Conservation (phyloP, 2,888 invertebrate genomes). For the Bombylius major region DNA sequence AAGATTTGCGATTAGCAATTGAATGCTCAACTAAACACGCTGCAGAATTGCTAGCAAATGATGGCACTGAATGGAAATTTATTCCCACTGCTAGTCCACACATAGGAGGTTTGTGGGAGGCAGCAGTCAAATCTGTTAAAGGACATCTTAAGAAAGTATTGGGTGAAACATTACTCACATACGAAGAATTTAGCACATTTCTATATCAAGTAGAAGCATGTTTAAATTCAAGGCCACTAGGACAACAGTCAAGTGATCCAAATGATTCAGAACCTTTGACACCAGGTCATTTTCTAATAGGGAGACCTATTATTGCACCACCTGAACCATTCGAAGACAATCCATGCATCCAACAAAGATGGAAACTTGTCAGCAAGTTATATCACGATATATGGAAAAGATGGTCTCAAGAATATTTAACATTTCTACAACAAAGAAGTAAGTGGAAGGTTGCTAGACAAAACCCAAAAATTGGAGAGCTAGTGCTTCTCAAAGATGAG, state of each 20-base stretch:
- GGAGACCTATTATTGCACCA: constrained; percentile 2
- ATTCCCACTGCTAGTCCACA: constrained; percentile 22
- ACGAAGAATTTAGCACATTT: constrained; percentile 20
- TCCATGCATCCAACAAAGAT: neutral
- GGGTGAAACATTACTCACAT: constrained; percentile 16
- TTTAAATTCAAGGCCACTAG: constrained; percentile 21
- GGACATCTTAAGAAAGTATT: constrained; percentile 18
- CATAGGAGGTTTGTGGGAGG: constrained; percentile 25
- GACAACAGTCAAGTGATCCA: constrained; percentile 12
- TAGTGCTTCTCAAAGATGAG: neutral
- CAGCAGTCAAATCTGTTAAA: constrained; percentile 21
- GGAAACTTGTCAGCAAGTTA: constrained; percentile 1
- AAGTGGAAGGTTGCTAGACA: neutral
- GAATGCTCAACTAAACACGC: no score
- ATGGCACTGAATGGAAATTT: constrained; percentile 20
- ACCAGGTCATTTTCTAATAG: constrained; percentile 13
- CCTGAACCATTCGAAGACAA: constrained; percentile 13
- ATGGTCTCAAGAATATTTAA: constrained; percentile 1
- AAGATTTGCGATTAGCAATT: no score
- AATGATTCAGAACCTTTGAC: constrained; percentile 8
- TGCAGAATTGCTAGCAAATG: neutral
- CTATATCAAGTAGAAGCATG: constrained; percentile 19
- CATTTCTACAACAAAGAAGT: neutral
- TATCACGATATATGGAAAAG: constrained; percentile 6
- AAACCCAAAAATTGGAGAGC: neutral